phyloP scores from a whole-genome alignment of 1,140 invertebrate species.

The Drosophila kanapiae region DNA sequence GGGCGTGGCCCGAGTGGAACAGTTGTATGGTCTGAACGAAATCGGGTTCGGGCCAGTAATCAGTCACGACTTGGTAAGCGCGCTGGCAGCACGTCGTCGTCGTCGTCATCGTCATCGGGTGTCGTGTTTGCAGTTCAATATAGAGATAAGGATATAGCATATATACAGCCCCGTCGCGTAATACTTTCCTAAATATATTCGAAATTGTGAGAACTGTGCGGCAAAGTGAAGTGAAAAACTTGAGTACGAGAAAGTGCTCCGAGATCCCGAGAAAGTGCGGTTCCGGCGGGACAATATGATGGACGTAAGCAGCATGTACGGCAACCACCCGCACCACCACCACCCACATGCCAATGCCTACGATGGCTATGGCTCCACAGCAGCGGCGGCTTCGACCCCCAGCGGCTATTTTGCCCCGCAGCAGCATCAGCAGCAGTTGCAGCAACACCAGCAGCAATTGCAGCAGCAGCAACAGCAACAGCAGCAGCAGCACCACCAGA shows the following conservation, averaged over 20 bases:
- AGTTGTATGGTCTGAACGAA: slow-evolving; percentile 36
- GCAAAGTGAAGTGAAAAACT: slow-evolving; percentile 35
- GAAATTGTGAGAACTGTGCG: slow-evolving; percentile 31
- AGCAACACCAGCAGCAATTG: slow-evolving; percentile 56
- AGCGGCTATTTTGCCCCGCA: slow-evolving; percentile 50
- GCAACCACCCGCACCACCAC: slow-evolving; percentile 86
- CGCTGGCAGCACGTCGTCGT: slow-evolving; percentile 78
- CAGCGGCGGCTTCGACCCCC: slow-evolving; percentile 52
- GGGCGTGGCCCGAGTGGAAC: slow-evolving; percentile 59
- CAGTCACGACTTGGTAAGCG: slow-evolving; percentile 81
- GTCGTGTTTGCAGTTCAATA: slow-evolving; percentile 43
- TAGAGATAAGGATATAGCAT: slow-evolving; percentile 34
- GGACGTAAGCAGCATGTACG: slow-evolving; percentile 91
- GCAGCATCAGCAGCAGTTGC: slow-evolving; percentile 48
- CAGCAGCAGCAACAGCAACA: slow-evolving; percentile 57
- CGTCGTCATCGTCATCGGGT: slow-evolving; percentile 44
- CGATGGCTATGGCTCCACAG: slow-evolving; percentile 75
- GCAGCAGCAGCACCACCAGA: slow-evolving; percentile 57
- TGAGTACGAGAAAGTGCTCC: slow-evolving; percentile 6
- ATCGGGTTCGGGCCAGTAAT: slow-evolving; percentile 59
- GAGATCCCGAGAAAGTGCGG: slow-evolving; percentile 36
- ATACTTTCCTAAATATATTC: slow-evolving; percentile 3
- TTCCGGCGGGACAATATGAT: slow-evolving; percentile 86
- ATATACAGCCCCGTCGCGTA: slow-evolving; percentile 33
- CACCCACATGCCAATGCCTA: slow-evolving; percentile 82